Evolutionary conservation across 2,113 vertebrate genomes (phyloP), one percentile per base, ranked within the genome.

Genomic region (Xenopus laevis): DNA sequence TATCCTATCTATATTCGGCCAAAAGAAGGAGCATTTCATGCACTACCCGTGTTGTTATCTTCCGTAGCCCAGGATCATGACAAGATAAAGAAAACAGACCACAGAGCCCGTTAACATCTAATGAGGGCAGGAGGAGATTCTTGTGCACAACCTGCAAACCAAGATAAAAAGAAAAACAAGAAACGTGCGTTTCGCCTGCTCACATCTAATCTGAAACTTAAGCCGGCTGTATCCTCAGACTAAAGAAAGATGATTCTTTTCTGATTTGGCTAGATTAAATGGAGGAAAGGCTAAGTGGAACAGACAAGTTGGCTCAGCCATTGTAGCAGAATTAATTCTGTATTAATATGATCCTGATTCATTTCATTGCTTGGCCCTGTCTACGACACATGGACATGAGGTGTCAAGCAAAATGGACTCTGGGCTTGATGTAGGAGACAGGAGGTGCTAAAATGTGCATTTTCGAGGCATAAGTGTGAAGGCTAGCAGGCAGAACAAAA

Each of bases 51-150:
- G 21, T n/a, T n/a, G n/a, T 65, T 65, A 59, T 58, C 53, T 74
- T 13, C 20, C 7, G 21, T 47, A 52, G 20, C 64, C 45, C 40
- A 13, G 64, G 40, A 74, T 58, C 57, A 63, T 74, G 72, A 17
- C 17, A 57, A 52, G 61, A 68, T 74, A 74, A 65, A 73, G 63
- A 59, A 73, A 73, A 74, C 72, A 74, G 72, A 74, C 55, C 17
- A 44, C 21, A 61, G 15, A n/a, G 65, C 72, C 72, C 68, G 67
- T 68, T 74, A 74, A 74, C 64, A 46, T 67, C 55, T 74, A 74
- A 74, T 60, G 64, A 68, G 62, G 57, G 65, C 46, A 74, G 65
- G 65, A 45, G 72, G 55, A 61, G 53, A 47, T 40, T 60, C 55
- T 67, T 68, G 72, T 74, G 61, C 44, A 68, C 72, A 67, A 55